Conservation (phyloP, 2,888 invertebrate species). For the Volucella inflata region DNA sequence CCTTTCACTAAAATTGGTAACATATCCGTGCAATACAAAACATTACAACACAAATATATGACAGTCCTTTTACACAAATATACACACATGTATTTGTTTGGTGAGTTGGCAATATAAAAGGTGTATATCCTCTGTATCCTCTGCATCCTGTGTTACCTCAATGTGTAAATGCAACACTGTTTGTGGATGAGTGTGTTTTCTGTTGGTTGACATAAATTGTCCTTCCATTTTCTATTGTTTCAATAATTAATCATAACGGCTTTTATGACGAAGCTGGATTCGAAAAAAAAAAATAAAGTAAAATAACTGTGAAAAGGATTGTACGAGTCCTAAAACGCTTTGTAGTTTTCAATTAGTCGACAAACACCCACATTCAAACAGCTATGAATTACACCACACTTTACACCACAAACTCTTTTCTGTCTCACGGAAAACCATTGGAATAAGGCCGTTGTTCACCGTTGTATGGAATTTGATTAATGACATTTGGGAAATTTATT, state of each 20-base stretch:
- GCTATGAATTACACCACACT: slow-evolving; percentile 25
- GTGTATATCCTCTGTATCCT: slow-evolving; percentile 37
- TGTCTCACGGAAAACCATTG: neutral
- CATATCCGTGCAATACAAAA: neutral
- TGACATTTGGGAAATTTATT: slow-evolving; percentile 62
- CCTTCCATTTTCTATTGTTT: slow-evolving; percentile 49
- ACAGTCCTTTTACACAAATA: no score
- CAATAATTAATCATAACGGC: slow-evolving; percentile 58
- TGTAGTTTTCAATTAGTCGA: slow-evolving; percentile 64
- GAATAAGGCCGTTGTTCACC: neutral
- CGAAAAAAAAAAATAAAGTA: neutral
- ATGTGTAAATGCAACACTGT: slow-evolving; percentile 24
- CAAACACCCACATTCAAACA: slow-evolving; percentile 11
- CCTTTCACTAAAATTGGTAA: slow-evolving; percentile 44
- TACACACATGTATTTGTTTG: neutral
- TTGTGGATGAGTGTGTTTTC: neutral
- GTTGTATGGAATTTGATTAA: slow-evolving; percentile 55
- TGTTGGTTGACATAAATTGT: slow-evolving; percentile 52
- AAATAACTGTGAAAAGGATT: slow-evolving; percentile 26
- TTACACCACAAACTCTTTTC: neutral
- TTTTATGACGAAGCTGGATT: slow-evolving; percentile 29
- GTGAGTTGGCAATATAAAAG: slow-evolving; percentile 29
- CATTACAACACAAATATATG: no score
- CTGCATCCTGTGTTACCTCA: no score
- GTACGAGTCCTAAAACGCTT: slow-evolving; percentile 56